Percentiles rank a stretch among this genome's conserved stretches.
These are phyloP conservation scores for Gymnogyps californianus DNA, from an alignment of 2,113 vertebrate genomes.

Conservation along the genomic window DNA sequence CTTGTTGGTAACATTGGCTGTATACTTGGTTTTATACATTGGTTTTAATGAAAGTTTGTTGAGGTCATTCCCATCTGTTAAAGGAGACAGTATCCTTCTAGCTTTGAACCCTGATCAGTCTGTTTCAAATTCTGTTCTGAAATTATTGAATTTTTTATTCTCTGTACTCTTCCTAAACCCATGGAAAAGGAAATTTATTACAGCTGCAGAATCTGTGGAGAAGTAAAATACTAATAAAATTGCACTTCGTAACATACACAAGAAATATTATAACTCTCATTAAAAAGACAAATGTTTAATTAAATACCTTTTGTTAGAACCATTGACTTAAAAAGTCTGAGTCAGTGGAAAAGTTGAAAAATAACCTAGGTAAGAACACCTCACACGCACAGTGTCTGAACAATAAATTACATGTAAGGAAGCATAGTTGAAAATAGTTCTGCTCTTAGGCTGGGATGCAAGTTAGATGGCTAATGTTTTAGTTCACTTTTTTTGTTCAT, in stretches of 20 bases:
- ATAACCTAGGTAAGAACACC: not conserved
- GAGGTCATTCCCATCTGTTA: not conserved
- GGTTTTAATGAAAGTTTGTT: not conserved
- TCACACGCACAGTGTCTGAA: not conserved
- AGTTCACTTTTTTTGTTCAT: not conserved
- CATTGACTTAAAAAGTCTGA: not conserved
- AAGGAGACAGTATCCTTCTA: not conserved
- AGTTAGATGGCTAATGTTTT: not conserved
- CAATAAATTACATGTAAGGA: not conserved
- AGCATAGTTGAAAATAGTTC: not conserved
- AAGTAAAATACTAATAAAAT: not conserved
- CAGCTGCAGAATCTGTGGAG: not conserved
- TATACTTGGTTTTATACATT: not conserved
- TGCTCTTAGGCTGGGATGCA: not conserved
- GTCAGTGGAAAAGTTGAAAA: not conserved
- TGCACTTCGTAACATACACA: not conserved
- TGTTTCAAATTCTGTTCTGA: not conserved
- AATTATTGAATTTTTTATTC: not conserved
- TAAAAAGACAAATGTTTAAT: not conserved
- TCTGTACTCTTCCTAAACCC: not conserved
- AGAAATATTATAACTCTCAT: not conserved
- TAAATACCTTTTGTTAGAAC: not conserved
- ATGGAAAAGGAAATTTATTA: not conserved
- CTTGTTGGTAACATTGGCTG: not conserved
- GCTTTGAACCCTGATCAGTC: not conserved